Evolutionary conservation across 37 sponge, comb jelly and placozoan genomes (phyloP).

Genomic region (Spongilla lacustris): DNA sequence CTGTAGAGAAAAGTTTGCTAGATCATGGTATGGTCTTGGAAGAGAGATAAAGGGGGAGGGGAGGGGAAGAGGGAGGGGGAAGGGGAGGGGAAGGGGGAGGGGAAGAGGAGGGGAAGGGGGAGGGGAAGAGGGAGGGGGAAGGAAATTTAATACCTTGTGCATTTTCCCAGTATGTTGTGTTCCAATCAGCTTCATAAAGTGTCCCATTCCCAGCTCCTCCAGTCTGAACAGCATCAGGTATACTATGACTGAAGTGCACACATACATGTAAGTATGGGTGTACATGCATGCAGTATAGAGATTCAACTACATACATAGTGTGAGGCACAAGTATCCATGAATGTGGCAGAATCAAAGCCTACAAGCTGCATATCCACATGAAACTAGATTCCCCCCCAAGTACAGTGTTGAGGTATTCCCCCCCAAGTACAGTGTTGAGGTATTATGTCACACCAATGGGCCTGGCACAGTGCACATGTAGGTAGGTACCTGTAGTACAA

Average conservation of each 20-base stretch:
- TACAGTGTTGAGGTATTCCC: too few species aligned
- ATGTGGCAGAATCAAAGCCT: background rate
- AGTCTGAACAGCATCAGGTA: constrained; percentile 86
- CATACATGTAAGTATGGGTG: background rate
- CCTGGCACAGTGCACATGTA: too few species aligned
- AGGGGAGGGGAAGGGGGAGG: background rate
- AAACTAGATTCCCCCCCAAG: too few species aligned
- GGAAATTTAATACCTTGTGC: constrained; percentile 49
- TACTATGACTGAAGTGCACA: constrained; percentile 35
- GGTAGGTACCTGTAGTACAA: too few species aligned
- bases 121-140: background rate
- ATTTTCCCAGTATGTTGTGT: constrained; percentile 81
- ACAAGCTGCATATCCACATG: too few species aligned
- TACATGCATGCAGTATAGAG: background rate
- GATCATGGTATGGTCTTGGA: too few species aligned
- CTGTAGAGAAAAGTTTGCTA: constrained; percentile 20
- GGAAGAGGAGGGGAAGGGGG: background rate
- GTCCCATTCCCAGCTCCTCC: constrained; percentile 84
- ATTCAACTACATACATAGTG: background rate
- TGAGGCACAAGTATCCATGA: background rate
- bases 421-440: too few species aligned
- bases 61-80: background rate
- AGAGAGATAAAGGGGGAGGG: background rate
- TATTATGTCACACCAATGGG: too few species aligned
- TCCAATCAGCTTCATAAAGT: constrained; percentile 67